phyloP scores from a whole-genome alignment of 2,113 vertebrate species.

The Solea senegalensis region DNA sequence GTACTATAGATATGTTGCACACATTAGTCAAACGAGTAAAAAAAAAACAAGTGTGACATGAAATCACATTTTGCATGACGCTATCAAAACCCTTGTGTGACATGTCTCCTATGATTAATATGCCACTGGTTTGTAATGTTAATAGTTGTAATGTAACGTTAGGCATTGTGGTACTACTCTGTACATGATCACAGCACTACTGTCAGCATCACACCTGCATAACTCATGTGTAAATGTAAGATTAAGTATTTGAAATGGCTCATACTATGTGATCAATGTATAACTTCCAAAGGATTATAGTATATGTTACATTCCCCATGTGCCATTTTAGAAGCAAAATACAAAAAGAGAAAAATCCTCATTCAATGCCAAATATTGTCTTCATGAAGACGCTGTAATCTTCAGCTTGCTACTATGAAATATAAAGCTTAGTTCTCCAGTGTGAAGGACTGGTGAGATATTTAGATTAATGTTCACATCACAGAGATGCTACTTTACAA shows the following conservation, averaged over 20 bases:
- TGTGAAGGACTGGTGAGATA: slow-evolving; percentile 10
- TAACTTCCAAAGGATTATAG: slow-evolving; percentile 28
- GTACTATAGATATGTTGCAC: slow-evolving; percentile 65
- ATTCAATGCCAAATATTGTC: slow-evolving; percentile 74
- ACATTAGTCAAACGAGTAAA: slow-evolving; percentile 40
- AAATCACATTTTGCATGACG: slow-evolving; percentile 55
- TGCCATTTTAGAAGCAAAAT: slow-evolving; percentile 52
- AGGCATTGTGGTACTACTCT: slow-evolving; percentile 26
- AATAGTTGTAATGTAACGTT: slow-evolving; percentile 40
- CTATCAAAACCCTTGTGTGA: slow-evolving; percentile 38
- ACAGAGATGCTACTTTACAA: slow-evolving; percentile 26
- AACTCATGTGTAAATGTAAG: background rate
- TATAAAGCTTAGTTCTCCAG: slow-evolving; percentile 35
- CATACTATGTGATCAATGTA: slow-evolving; percentile 13
- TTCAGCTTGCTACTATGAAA: slow-evolving; percentile 51
- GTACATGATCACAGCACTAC: slow-evolving; percentile 28
- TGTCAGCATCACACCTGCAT: slow-evolving; percentile 16
- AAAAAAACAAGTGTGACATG: slow-evolving; percentile 10
- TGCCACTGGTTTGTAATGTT: slow-evolving; percentile 41
- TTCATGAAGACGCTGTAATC: slow-evolving; percentile 25
- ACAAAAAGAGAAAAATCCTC: slow-evolving; percentile 16
- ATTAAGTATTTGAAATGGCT: slow-evolving; percentile 24
- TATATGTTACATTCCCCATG: slow-evolving; percentile 30
- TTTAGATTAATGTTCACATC: slow-evolving; percentile 23
- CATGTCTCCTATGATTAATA: slow-evolving; percentile 33